Conservation (phyloP, 2,888 invertebrate genomes). For the Halictus quadricinctus region DNA sequence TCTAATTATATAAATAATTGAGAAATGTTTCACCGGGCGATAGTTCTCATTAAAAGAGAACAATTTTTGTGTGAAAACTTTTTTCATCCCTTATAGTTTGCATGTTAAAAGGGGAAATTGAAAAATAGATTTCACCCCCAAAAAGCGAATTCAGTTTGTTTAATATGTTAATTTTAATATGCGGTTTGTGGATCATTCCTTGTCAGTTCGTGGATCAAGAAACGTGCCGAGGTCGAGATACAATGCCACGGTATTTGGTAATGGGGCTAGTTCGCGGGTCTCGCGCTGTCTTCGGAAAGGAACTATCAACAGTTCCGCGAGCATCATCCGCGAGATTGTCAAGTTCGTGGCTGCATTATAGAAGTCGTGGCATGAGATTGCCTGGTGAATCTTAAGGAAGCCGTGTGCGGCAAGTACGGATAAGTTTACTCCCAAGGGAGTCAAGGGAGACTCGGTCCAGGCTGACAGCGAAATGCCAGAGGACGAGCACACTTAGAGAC, state of each 20-base stretch:
- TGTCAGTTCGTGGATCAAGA: background rate
- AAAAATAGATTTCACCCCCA: too few relatives aligned
- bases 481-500: slow-evolving; percentile 39
- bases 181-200: background rate
- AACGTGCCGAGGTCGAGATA: background rate
- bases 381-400: slow-evolving; percentile 45
- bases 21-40: too few relatives aligned
- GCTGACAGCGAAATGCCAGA: slow-evolving; percentile 22
- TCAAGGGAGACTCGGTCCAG: background rate
- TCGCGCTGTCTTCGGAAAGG: slow-evolving; percentile 4
- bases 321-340: slow-evolving; percentile 41
- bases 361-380: slow-evolving; percentile 34
- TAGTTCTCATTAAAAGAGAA: too few relatives aligned
- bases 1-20: too few relatives aligned
- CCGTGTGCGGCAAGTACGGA: slow-evolving; percentile 19
- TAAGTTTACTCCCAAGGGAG: slow-evolving; percentile 33
- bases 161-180: background rate
- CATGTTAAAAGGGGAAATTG: background rate
- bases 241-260: background rate
- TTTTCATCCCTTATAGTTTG: too few relatives aligned
- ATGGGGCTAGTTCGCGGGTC: slow-evolving; percentile 4
- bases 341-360: slow-evolving; percentile 49
- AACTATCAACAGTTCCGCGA: slow-evolving; percentile 41
- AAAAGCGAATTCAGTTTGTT: background rate
- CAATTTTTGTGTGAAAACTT: too few relatives aligned